Conservation (phyloP, 2,888 invertebrate species). For the Mongoloraphidia duomilia region DNA sequence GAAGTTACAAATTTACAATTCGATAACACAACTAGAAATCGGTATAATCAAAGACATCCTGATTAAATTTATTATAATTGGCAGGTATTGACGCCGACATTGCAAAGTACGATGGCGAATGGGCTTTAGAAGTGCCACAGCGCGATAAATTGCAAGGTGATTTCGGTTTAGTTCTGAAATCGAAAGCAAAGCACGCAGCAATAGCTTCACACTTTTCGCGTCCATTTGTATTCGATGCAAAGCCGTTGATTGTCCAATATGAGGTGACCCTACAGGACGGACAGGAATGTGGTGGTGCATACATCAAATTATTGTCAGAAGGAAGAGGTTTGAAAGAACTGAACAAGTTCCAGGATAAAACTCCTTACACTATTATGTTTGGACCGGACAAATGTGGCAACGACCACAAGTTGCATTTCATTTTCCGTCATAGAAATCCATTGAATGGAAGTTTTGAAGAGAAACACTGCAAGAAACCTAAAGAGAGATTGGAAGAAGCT, state of each 20-base stretch:
- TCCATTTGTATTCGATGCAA: conserved; percentile 70
- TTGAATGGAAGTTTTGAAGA: conserved; percentile 79
- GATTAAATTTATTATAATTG: neutral
- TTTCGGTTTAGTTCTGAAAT: conserved; percentile 75
- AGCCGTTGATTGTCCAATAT: conserved; percentile 83
- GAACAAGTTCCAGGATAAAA: conserved; percentile 82
- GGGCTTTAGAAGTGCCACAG: conserved; percentile 61
- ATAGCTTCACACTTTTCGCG: conserved; percentile 63
- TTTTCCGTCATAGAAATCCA: conserved; percentile 92
- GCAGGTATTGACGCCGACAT: conserved; percentile 62
- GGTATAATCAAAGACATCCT: too few relatives aligned
- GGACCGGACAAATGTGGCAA: conserved; percentile 99
- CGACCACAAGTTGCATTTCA: conserved; percentile 83
- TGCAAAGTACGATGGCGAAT: conserved; percentile 86
- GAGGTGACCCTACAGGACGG: conserved; percentile 90
- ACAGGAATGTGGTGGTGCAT: conserved; percentile 97
- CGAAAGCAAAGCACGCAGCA: conserved; percentile 94
- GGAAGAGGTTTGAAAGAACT: conserved; percentile 55
- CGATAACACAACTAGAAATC: too few relatives aligned
- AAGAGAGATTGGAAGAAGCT: conserved; percentile 65
- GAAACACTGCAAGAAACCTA: conserved; percentile 90
- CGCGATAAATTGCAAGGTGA: conserved; percentile 71
- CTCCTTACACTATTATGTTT: conserved; percentile 98
- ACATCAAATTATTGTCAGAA: conserved; percentile 79
- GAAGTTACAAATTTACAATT: too few relatives aligned